phyloP scores from a whole-genome alignment of 2,888 invertebrate genomes.

The Tigriopus californicus region DNA sequence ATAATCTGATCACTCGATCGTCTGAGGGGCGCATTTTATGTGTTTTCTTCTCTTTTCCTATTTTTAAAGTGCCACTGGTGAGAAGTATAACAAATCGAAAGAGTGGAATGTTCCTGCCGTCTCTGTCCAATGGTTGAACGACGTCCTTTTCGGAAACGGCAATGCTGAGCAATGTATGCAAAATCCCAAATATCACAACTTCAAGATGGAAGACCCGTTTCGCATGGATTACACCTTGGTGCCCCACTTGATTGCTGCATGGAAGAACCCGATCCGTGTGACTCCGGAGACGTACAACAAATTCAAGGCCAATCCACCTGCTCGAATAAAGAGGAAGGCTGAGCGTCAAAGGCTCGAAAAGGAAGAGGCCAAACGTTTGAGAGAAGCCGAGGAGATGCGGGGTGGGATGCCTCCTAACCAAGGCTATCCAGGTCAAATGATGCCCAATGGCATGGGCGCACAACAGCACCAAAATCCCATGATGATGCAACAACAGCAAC shows the following conservation, averaged over 20 bases:
- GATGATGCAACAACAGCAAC: no score
- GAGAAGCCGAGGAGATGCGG: background rate
- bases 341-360: conserved; percentile 21
- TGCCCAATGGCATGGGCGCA: no score
- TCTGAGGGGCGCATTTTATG: no score
- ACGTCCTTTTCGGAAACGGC: conserved; percentile 71
- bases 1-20: no score
- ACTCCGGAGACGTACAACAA: conserved; percentile 65
- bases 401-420: no score
- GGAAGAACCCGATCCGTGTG: conserved; percentile 81
- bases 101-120: conserved; percentile 84
- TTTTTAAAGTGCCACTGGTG: conserved; percentile 50
- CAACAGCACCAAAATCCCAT: no score
- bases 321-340: conserved; percentile 23
- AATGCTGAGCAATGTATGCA: conserved; percentile 41
- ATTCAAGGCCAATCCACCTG: conserved; percentile 43
- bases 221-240: conserved; percentile 67
- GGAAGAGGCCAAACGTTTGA: conserved; percentile 19
- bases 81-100: conserved; percentile 68
- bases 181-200: conserved; percentile 14
- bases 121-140: conserved; percentile 81
- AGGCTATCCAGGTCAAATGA: no score
- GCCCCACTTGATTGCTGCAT: conserved; percentile 75
- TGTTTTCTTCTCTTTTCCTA: no score
- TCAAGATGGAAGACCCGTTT: conserved; percentile 34